Evolutionary conservation across 2,113 vertebrate species (phyloP).

Genomic region (Ammospiza caudacuta): DNA sequence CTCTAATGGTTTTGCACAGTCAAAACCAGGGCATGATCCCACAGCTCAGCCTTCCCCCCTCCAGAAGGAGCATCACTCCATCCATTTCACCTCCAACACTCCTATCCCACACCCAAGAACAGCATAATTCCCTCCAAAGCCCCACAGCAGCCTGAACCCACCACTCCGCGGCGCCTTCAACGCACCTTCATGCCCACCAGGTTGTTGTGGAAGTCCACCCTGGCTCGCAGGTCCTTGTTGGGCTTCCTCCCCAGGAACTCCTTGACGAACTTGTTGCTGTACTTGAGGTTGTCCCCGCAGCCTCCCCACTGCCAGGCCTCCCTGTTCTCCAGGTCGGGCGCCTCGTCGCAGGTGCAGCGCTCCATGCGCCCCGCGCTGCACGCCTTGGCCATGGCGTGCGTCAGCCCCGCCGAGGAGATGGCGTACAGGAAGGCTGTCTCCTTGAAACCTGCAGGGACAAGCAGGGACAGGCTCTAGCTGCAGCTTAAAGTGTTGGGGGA

Average conservation of each 20-base stretch:
- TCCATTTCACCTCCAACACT: background rate
- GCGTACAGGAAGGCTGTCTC: constrained; percentile 96
- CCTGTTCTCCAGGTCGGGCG: constrained; percentile 94
- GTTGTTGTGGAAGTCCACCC: constrained; percentile 97
- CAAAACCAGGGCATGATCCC: background rate
- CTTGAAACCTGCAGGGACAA: constrained; percentile 86
- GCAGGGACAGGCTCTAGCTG: rapidly evolving
- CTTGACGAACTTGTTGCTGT: constrained; percentile 98
- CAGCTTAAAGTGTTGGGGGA: no score
- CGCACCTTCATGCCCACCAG: constrained; percentile 96
- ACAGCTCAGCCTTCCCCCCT: background rate
- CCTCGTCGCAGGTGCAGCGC: constrained; percentile 97
- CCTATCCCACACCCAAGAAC: rapidly evolving
- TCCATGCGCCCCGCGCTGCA: constrained; percentile 97
- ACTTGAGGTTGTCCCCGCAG: constrained; percentile 97
- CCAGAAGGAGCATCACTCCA: background rate
- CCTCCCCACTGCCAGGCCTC: constrained; percentile 99
- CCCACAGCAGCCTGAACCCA: background rate
- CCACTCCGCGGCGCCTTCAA: rapidly evolving
- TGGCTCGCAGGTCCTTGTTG: constrained; percentile 93
- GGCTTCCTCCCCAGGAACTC: constrained; percentile 96
- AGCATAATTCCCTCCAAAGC: background rate
- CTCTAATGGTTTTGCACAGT: rapidly evolving
- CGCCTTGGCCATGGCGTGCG: constrained; percentile 93
- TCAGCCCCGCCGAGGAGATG: constrained; percentile 94